Percentiles rank a stretch among this genome's conserved stretches.
These are phyloP conservation scores for Drosophila ezoana DNA, from an alignment of 2,888 invertebrate genomes.

Conservation along the genomic window DNA sequence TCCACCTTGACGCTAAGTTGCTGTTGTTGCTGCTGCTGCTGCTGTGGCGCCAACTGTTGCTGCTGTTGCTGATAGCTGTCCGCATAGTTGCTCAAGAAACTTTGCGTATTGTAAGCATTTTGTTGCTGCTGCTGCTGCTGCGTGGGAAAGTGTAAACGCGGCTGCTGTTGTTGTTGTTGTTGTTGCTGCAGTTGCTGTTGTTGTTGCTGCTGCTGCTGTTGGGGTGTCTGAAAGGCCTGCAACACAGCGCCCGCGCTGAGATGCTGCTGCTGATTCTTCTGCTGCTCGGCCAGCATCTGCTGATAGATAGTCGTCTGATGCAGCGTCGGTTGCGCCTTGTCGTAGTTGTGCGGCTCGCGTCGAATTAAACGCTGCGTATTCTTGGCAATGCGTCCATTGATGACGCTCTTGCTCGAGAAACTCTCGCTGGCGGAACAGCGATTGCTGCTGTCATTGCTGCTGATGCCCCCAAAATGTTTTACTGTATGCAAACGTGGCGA, in stretches of 20 bases:
- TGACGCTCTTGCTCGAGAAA: conserved; percentile 78
- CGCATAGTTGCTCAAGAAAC: conserved; percentile 52
- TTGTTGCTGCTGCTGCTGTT: conserved; percentile 73
- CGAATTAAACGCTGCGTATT: conserved; percentile 79
- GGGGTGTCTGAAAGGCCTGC: conserved; percentile 68
- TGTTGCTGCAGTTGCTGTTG: conserved; percentile 53
- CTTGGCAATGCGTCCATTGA: conserved; percentile 84
- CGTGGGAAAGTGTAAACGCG: conserved; percentile 62
- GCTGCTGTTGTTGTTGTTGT: conserved; percentile 56
- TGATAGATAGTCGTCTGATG: conserved; percentile 85
- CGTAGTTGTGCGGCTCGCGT: conserved; percentile 85
- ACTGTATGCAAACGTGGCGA: conserved; percentile 45
- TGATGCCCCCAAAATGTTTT: conserved; percentile 68
- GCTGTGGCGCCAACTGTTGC: conserved; percentile 31
- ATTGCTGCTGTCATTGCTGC: conserved; percentile 35
- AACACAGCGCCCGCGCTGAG: conserved; percentile 58
- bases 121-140: conserved; percentile 35
- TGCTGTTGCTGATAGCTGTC: conserved; percentile 66
- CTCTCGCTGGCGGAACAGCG: conserved; percentile 46
- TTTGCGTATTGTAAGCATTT: conserved; percentile 55
- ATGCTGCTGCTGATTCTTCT: conserved; percentile 79
- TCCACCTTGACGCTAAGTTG: conserved; percentile 82
- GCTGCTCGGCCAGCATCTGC: conserved; percentile 84
- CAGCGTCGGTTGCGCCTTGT: conserved; percentile 85
- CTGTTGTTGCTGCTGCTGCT: conserved; percentile 52